Evolutionary conservation across 2,888 invertebrate species (phyloP), one percentile per base, ranked within the genome.

Genomic region (Timema podura): DNA sequence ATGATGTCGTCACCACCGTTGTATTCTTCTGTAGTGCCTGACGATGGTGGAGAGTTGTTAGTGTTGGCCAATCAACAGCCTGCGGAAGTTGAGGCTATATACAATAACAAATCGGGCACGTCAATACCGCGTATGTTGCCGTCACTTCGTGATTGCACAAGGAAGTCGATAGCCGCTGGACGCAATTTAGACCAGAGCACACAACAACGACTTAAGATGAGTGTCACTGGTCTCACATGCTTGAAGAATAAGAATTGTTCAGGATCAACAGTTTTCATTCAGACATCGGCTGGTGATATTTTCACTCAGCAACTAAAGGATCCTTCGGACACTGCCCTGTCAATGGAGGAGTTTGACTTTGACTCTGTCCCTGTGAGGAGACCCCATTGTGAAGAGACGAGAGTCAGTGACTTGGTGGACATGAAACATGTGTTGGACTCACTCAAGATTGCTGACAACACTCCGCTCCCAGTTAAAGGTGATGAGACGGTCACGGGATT

Each of bases 41-140:
- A 13, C 44, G 61, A 61, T 30, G 11, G 16, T 13, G 30, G 30
- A 30, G 61, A 61, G n/a, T 5, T 44, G 9, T 44, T 61, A 45
- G 61, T 61, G 61, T 44, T 61, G 61, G 61, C 61, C 45, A 44
- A 30, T 10, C 61, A 61, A 13, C 44, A 30, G 9, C 45, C 61
- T 3, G 30, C 61, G 10, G 61, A 61, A 61, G 61, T 61, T 30
- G 44, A 61, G 30, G 61, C 45, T 30, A 30, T 30, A 30, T 30
- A 30, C 30, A 30, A 30, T 30, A 44, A 44, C 61, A 61, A 45
- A 9, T 10, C 10, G 5, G 61, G 61, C n/a, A 8, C 44, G 8
- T 44, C 45, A 45, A 15, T 16, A 8, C 61, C 61, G 44, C 44
- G 11, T 13, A 61, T 61, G 61, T 45, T 61, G 61, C 44, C 30